These are phyloP conservation scores for Rhodophaea formosa DNA, from an alignment of 2,888 invertebrate species.

Conservation along the genomic window DNA sequence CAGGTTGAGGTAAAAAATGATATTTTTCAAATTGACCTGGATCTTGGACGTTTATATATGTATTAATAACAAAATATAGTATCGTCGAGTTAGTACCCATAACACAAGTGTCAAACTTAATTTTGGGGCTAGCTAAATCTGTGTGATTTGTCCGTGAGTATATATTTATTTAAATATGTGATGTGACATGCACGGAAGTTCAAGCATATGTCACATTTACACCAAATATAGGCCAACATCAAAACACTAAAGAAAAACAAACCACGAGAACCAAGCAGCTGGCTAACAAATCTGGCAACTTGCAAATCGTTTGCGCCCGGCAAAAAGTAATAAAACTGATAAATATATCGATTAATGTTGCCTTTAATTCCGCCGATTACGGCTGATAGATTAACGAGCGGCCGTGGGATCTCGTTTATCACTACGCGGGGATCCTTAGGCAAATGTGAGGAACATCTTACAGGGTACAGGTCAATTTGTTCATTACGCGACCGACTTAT, in stretches of 20 bases:
- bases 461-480: background rate
- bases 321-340: slow-evolving; percentile 15
- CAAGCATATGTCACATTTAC: too few species aligned
- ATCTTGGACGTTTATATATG: too few species aligned
- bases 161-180: too few species aligned
- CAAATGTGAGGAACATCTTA: background rate
- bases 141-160: too few species aligned
- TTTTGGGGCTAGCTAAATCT: too few species aligned
- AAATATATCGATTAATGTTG: slow-evolving; percentile 20
- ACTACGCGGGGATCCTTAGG: background rate
- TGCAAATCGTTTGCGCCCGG: slow-evolving; percentile 2
- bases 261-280: background rate
- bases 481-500: background rate
- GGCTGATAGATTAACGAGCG: slow-evolving; percentile 38
- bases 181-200: too few species aligned
- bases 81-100: too few species aligned
- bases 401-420: slow-evolving; percentile 20
- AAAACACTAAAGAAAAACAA: background rate
- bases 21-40: too few species aligned
- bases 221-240: too few species aligned
- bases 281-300: background rate
- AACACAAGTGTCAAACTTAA: too few species aligned
- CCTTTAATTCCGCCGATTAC: slow-evolving; percentile 37
- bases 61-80: too few species aligned
- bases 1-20: too few species aligned